Percentiles rank a stretch among this genome's conserved stretches.
Conservation (phyloP, 1,140 invertebrate genomes). For the Ceratina australensis region DNA sequence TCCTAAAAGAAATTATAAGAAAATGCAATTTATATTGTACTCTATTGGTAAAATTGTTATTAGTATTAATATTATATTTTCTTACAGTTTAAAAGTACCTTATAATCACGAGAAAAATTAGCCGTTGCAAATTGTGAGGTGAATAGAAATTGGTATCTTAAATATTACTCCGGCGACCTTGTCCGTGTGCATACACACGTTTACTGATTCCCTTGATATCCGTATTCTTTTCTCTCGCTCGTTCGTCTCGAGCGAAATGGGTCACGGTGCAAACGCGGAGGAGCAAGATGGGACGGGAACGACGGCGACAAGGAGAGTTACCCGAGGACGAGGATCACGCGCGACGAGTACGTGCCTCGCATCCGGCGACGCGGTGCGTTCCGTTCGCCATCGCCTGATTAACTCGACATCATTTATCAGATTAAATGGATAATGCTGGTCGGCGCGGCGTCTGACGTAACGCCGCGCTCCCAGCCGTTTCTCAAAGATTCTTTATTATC, state of each 20-base stretch:
- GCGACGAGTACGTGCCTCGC: conserved; percentile 39
- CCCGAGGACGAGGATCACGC: conserved; percentile 36
- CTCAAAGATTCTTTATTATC: conserved; percentile 36
- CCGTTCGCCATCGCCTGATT: conserved; percentile 37
- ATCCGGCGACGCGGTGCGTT: conserved; percentile 19
- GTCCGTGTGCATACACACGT: neutral
- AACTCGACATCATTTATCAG: conserved; percentile 41
- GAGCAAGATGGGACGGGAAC: conserved; percentile 8
- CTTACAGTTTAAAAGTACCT: neutral
- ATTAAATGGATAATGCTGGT: conserved; percentile 42
- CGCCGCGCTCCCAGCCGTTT: conserved; percentile 2
- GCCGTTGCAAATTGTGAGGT: too few relatives aligned
- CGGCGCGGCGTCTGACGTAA: conserved; percentile 25
- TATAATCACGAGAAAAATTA: neutral
- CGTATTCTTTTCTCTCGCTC: neutral
- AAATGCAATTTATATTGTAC: too few relatives aligned
- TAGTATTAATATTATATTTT: too few relatives aligned
- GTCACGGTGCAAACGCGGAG: conserved; percentile 23
- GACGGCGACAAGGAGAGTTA: conserved; percentile 15
- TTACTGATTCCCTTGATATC: neutral
- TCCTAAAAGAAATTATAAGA: too few relatives aligned
- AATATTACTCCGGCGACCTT: too few relatives aligned
- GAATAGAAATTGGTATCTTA: too few relatives aligned
- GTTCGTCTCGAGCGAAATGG: conserved; percentile 25
- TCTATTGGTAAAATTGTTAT: too few relatives aligned